Conservation (phyloP, 1,140 invertebrate genomes). For the Philotrypesis tridentata region DNA sequence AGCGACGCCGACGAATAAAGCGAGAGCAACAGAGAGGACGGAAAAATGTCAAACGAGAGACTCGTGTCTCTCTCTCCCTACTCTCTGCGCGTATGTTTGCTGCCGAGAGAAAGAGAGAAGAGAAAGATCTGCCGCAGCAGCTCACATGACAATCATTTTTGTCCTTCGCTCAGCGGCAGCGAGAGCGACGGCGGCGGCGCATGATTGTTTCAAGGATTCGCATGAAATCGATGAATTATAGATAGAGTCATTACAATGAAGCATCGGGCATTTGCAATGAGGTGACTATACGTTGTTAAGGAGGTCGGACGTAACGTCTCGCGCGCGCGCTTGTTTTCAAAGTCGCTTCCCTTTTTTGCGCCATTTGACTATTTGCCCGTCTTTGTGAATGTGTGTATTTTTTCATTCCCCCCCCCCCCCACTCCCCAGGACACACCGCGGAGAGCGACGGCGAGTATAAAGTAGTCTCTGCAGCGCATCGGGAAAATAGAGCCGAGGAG, state of each 20-base stretch:
- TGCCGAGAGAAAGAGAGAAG: not conserved
- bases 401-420: no score
- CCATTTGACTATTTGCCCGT: constrained; percentile 36
- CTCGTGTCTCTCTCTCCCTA: no score
- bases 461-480: not conserved
- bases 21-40: constrained; percentile 8
- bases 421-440: no score
- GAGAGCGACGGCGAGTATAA: not conserved
- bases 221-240: constrained; percentile 48
- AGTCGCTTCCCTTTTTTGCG: constrained; percentile 10
- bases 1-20: constrained; percentile 41
- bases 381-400: no score
- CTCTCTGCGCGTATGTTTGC: no score
- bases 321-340: constrained; percentile 25
- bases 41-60: constrained; percentile 43
- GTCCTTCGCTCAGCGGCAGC: constrained; percentile 5
- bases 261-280: constrained; percentile 14
- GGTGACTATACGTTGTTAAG: constrained; percentile 34
- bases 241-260: constrained; percentile 46
- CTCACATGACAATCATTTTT: constrained; percentile 43
- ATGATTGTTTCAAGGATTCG: constrained; percentile 41
- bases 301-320: not conserved
- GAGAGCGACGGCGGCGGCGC: not conserved
- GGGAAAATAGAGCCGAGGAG: constrained; percentile 12
- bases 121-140: constrained; percentile 4